These are phyloP conservation scores for Yponomeuta cagnagella DNA, from an alignment of 2,888 invertebrate species.

Conservation along the genomic window DNA sequence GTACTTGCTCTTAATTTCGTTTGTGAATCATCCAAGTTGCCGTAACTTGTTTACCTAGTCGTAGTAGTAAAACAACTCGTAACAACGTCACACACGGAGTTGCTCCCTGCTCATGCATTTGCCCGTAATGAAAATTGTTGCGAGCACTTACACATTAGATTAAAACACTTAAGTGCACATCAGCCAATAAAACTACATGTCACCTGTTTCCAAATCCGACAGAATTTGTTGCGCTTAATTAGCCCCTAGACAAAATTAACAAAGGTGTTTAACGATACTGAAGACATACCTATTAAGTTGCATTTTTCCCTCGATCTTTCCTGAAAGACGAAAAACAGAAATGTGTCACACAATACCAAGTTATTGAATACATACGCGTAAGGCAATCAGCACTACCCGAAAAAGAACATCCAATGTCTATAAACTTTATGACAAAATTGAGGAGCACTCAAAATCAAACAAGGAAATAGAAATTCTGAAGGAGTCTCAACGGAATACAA, in stretches of 20 bases:
- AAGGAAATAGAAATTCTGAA: background rate
- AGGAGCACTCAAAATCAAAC: background rate
- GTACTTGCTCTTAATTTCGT: background rate
- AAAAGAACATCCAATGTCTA: background rate
- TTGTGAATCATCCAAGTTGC: conserved; percentile 4
- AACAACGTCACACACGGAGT: background rate
- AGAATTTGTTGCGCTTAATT: no score
- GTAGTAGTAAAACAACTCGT: background rate
- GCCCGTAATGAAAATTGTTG: background rate
- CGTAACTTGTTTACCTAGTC: background rate
- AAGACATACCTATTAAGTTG: no score
- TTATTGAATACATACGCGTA: no score
- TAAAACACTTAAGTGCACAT: no score
- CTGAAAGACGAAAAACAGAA: no score
- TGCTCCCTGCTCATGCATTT: background rate
- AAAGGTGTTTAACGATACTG: no score
- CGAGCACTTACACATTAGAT: no score
- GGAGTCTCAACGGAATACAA: background rate
- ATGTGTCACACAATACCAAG: no score
- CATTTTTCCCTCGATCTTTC: no score
- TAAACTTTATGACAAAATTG: conserved; percentile 1
- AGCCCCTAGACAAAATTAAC: no score
- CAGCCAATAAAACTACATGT: no score
- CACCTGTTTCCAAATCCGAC: no score
- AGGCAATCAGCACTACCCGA: background rate